phyloP scores from a whole-genome alignment of 2,113 vertebrate species.

The Tauraco erythrolophus region DNA sequence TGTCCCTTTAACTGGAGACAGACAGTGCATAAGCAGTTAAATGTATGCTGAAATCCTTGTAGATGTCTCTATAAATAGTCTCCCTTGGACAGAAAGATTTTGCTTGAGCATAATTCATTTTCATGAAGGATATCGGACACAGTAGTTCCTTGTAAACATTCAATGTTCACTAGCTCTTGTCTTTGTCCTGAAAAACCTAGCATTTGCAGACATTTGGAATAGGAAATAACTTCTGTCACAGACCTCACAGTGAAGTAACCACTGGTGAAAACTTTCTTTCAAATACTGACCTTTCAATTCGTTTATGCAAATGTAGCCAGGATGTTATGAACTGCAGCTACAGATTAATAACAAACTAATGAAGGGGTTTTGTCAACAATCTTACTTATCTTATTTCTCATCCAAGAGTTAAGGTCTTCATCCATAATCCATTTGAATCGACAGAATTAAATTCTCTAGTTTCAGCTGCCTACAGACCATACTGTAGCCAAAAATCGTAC shows the following conservation, averaged over 20 bases:
- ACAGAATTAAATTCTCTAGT: background rate
- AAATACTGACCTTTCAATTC: background rate
- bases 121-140: background rate
- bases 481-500: background rate
- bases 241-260: background rate
- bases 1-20: background rate
- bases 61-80: background rate
- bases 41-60: background rate
- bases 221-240: background rate
- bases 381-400: background rate
- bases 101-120: background rate
- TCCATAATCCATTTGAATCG: background rate
- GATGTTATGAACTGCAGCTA: background rate
- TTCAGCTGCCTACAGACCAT: background rate
- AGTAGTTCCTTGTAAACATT: background rate
- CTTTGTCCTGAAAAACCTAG: background rate
- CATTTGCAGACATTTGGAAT: background rate
- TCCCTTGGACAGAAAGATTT: background rate
- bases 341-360: background rate
- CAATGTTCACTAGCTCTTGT: background rate
- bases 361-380: background rate
- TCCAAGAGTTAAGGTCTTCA: background rate
- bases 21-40: background rate
- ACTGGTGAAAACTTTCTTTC: background rate
- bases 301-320: rapidly evolving